A percentile compares a stretch with the other conserved stretches of the same genome.
These are phyloP conservation scores for Tortricodes alternella DNA, from an alignment of 2,888 invertebrate species.

Conservation along the genomic window DNA sequence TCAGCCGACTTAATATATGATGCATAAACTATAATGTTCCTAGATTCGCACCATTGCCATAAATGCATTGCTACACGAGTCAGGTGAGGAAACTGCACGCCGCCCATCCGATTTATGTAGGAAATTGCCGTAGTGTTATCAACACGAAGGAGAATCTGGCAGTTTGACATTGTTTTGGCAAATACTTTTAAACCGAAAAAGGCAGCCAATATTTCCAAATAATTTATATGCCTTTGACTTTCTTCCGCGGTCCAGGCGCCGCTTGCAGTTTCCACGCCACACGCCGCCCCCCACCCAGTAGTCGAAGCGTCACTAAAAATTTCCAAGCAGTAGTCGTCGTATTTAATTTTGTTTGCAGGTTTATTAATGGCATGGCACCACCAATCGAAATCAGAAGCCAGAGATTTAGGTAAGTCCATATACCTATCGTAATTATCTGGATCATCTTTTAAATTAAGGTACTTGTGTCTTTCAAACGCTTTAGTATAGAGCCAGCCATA, in stretches of 20 bases:
- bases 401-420: background rate
- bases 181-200: constrained; percentile 17
- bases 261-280: constrained; percentile 12
- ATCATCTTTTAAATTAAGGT: constrained; percentile 7
- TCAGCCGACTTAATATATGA: constrained; percentile 13
- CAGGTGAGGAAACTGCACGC: constrained; percentile 13
- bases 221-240: constrained; percentile 9
- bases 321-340: constrained; percentile 8
- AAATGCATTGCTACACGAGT: constrained; percentile 18
- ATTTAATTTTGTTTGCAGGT: background rate
- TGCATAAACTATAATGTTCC: constrained; percentile 6
- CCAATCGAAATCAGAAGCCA: background rate
- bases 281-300: constrained; percentile 16
- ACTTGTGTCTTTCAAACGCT: constrained; percentile 16
- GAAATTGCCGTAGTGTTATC: constrained; percentile 35
- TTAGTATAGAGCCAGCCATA: constrained; percentile 28
- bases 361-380: background rate
- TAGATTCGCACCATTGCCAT: constrained; percentile 33
- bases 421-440: constrained; percentile 9
- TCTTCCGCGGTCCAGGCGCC: constrained; percentile 3
- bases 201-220: constrained; percentile 15
- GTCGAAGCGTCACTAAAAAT: constrained; percentile 18
- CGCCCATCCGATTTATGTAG: constrained; percentile 17
- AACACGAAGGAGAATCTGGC: constrained; percentile 30
- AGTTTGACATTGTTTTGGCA: constrained; percentile 14